Evolutionary conservation across 2,113 vertebrate species (phyloP), one percentile per base, ranked within the genome.

Genomic region (Egretta garzetta): DNA sequence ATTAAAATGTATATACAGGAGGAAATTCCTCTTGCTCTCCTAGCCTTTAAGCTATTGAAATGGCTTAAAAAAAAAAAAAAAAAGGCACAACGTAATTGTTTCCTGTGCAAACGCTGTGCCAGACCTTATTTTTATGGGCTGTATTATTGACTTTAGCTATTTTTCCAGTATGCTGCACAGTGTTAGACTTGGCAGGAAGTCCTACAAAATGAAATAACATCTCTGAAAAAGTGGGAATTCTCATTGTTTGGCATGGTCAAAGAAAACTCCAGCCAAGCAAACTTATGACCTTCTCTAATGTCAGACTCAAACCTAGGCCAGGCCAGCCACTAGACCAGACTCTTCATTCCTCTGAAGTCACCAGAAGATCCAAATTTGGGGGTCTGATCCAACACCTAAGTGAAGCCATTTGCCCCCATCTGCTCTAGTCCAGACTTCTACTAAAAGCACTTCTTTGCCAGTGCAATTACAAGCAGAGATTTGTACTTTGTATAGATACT

Each of bases 121-220:
- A 97, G 91, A 96, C 62, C 71, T 93, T 89, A 87, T 93, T 97
- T 97, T 97, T 96, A 97, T 86, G 91, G 89, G 94, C 91, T 95
- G 77, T 94, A 91, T 96, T 97, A 97, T 97, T 96, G 95, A 97
- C 95, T 96, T 96, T 89, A 88, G 94, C 89, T 93, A 62, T 97
- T 97, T 96, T 96, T 96, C 93, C 95, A 96, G 93, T 41, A 66
- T 50, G 91, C 93, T 94, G 89, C 81, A 86, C 91, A 91, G 96
- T 20, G 33, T 95, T 95, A 88, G 86, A 85, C 84, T 96, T 96
- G 96, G 97, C 96, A 96, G 86, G 93, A 70, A 93, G 62, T 90
- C 84, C 71, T 77, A 50, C 49, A 14, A 85, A 97, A 74, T 71
- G 94, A 95, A 95, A 96, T 88, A 97, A 96, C 93, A 96, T 91